Conservation (phyloP, 2,113 vertebrate genomes). For the Aspidoscelis tigris region DNA sequence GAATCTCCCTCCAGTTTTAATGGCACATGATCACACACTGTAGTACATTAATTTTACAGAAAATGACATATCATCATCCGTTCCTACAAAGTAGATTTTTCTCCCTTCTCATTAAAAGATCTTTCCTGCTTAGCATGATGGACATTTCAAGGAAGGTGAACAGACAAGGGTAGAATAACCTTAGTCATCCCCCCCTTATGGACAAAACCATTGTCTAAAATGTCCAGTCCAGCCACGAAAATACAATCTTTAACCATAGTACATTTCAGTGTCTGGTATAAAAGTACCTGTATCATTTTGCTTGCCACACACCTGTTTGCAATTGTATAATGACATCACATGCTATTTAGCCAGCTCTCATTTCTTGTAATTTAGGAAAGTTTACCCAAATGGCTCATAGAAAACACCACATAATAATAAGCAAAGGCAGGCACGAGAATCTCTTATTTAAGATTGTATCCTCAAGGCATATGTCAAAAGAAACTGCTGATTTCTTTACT, state of each 20-base stretch:
- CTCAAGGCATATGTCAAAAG: background rate
- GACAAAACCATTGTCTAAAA: background rate
- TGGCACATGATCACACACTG: background rate
- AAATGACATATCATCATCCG: background rate
- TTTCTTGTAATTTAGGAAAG: background rate
- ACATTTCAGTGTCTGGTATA: background rate
- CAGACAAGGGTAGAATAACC: background rate
- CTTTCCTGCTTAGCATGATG: background rate
- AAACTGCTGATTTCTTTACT: background rate
- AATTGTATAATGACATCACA: background rate
- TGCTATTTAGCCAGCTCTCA: background rate
- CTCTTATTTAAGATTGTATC: background rate
- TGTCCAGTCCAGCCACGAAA: slow-evolving; percentile 14
- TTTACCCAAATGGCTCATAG: background rate
- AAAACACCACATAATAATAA: slow-evolving; percentile 8
- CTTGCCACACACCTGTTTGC: background rate
- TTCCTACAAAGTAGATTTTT: slow-evolving; percentile 7
- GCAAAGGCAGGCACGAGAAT: background rate
- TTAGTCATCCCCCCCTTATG: accelerated
- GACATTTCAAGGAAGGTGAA: background rate
- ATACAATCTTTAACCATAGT: background rate
- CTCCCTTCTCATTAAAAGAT: background rate
- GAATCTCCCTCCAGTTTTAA: slow-evolving; percentile 17
- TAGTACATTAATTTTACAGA: slow-evolving; percentile 4
- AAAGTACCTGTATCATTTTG: slow-evolving; percentile 1